Conservation (phyloP, 2,888 invertebrate genomes). For the Lottia gigantea region DNA sequence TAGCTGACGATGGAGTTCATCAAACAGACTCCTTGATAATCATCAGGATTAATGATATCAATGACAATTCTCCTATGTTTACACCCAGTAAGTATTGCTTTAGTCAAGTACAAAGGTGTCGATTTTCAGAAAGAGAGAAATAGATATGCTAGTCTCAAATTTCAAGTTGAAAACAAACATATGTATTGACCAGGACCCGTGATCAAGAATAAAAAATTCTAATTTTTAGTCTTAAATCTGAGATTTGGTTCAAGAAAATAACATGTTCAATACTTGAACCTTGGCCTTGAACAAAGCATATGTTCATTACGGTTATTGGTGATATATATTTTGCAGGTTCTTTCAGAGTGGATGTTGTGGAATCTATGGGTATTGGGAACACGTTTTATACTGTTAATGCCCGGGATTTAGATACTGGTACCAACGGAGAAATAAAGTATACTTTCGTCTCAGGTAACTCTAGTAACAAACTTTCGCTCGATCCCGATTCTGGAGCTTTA, state of each 20-base stretch:
- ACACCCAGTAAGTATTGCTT: slow-evolving; percentile 62
- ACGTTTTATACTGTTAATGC: slow-evolving; percentile 81
- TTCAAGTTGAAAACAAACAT: no score
- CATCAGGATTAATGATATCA: slow-evolving; percentile 88
- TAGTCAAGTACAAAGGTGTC: no score
- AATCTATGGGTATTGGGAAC: neutral
- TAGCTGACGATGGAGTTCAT: slow-evolving; percentile 71
- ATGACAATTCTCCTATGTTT: slow-evolving; percentile 80
- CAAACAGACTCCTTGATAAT: slow-evolving; percentile 81
- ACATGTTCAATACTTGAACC: no score
- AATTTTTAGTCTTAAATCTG: no score
- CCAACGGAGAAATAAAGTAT: slow-evolving; percentile 85
- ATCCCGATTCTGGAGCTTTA: slow-evolving; percentile 25
- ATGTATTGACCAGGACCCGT: no score
- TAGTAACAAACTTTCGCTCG: slow-evolving; percentile 31
- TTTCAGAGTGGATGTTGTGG: neutral
- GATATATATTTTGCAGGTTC: neutral
- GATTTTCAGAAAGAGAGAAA: no score
- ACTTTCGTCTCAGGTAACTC: slow-evolving; percentile 68
- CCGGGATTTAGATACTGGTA: slow-evolving; percentile 85
- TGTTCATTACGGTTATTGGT: no score
- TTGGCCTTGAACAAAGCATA: no score
- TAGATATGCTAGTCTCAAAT: no score
- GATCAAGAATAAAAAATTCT: no score
- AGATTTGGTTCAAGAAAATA: no score